These are phyloP conservation scores for Tetrao urogallus DNA, from an alignment of 2,113 vertebrate genomes.

Conservation along the genomic window DNA sequence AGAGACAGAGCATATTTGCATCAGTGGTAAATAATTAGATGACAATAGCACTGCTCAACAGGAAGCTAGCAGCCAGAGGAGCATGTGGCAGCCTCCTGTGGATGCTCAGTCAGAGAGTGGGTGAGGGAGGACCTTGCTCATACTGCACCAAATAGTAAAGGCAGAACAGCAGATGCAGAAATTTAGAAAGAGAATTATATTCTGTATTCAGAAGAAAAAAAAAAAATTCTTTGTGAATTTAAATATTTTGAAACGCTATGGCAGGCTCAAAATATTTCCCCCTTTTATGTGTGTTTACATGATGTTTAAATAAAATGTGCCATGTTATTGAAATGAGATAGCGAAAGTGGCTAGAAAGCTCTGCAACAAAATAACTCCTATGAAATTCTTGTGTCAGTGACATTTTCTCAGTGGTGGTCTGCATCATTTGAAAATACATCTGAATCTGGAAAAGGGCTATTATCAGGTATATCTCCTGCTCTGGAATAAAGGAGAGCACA, in stretches of 20 bases:
- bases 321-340: not conserved
- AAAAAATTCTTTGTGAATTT: not conserved
- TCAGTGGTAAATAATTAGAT: not conserved
- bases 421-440: not conserved
- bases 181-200: not conserved
- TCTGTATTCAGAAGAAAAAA: fast-evolving
- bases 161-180: fast-evolving
- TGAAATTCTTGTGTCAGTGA: not conserved
- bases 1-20: not conserved
- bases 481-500: not conserved
- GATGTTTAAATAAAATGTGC: not conserved
- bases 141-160: fast-evolving
- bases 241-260: not conserved
- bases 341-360: not conserved
- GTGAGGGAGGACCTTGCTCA: not conserved
- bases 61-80: not conserved
- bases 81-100: not conserved
- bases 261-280: not conserved
- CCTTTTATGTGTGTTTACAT: not conserved
- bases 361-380: not conserved
- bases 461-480: not conserved
- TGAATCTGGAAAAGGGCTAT: not conserved
- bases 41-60: fast-evolving
- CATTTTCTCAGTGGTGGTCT: not conserved
- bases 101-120: not conserved